These are phyloP conservation scores for Hymenopus coronatus DNA, from an alignment of 2,888 invertebrate genomes.

Conservation along the genomic window DNA sequence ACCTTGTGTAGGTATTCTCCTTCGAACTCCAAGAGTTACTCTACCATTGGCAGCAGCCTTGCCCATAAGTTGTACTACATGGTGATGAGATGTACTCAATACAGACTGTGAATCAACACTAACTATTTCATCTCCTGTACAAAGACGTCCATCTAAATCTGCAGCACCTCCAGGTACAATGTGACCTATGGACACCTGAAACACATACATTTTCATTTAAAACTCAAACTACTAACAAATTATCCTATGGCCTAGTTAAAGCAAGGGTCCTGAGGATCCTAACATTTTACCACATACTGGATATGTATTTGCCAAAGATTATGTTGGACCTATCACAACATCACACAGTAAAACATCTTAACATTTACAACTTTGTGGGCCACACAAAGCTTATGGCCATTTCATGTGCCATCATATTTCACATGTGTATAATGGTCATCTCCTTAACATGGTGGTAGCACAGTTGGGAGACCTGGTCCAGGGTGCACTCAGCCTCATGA, in stretches of 20 bases:
- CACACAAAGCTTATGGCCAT: too few species aligned
- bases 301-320: too few species aligned
- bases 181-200: conserved; percentile 87
- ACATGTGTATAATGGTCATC: too few species aligned
- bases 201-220: conserved; percentile 24
- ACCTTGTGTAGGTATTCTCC: conserved; percentile 48
- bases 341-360: too few species aligned
- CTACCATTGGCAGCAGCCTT: conserved; percentile 83
- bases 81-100: conserved; percentile 84
- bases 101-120: conserved; percentile 87
- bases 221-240: not conserved
- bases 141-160: conserved; percentile 83
- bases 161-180: conserved; percentile 96
- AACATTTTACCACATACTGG: too few species aligned
- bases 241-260: not conserved
- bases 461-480: too few species aligned
- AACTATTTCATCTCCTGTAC: conserved; percentile 90
- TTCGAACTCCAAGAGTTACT: conserved; percentile 74
- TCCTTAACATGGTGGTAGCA: too few species aligned
- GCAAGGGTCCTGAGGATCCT: too few species aligned
- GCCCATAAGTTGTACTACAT: conserved; percentile 90
- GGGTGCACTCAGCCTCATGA: too few species aligned
- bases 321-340: too few species aligned
- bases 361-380: too few species aligned
- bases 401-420: too few species aligned